Evolutionary conservation across 2,113 vertebrate species (phyloP).

Genomic region (Larimichthys polyactis): DNA sequence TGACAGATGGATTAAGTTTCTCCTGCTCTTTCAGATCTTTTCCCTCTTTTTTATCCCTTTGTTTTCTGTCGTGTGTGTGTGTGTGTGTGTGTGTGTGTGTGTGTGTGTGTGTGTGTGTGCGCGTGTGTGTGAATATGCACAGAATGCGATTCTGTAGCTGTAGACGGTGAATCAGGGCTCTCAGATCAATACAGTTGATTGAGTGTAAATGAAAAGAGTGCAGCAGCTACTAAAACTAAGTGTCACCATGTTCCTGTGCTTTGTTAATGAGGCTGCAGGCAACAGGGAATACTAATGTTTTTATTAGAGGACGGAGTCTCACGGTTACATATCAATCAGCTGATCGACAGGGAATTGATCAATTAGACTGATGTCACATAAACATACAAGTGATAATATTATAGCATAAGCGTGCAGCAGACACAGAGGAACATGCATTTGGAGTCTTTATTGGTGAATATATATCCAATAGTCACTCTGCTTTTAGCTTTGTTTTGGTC

Average conservation of each 20-base stretch:
- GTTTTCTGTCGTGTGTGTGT: not conserved
- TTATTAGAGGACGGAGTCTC: slow-evolving; percentile 10
- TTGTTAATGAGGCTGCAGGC: slow-evolving; percentile 52
- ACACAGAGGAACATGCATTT: too few relatives aligned
- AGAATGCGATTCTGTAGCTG: slow-evolving; percentile 12
- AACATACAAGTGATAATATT: not conserved
- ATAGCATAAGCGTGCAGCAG: too few relatives aligned
- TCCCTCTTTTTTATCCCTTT: slow-evolving; percentile 16
- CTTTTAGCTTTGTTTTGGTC: too few relatives aligned
- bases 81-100: slow-evolving; percentile 25
- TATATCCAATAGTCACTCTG: too few relatives aligned
- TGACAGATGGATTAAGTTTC: slow-evolving; percentile 69
- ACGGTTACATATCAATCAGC: not conserved
- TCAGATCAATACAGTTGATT: slow-evolving; percentile 70
- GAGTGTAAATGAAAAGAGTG: slow-evolving; percentile 73
- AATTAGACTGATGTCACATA: not conserved
- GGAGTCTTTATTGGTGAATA: too few relatives aligned
- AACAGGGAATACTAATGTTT: slow-evolving; percentile 42
- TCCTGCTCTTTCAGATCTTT: slow-evolving; percentile 37
- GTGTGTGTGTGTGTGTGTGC: not conserved
- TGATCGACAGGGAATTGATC: not conserved
- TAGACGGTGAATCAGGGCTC: slow-evolving; percentile 24
- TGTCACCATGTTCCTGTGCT: slow-evolving; percentile 40
- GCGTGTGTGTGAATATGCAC: slow-evolving; percentile 21
- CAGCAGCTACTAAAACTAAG: slow-evolving; percentile 43